phyloP scores from a whole-genome alignment of 2,888 invertebrate species.

The Orthosia incerta region DNA sequence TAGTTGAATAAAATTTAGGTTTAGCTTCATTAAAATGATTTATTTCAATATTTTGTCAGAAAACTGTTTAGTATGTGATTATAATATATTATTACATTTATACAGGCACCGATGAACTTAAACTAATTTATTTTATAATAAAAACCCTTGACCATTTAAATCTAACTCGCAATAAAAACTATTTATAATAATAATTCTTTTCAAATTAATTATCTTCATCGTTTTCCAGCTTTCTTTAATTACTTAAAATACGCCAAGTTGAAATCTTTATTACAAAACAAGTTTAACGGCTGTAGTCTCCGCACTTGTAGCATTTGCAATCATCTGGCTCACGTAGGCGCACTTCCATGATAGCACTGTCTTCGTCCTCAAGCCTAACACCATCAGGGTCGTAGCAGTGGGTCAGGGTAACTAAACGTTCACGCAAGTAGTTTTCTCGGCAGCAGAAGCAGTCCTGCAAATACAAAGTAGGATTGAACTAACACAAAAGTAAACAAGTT shows the following conservation, averaged over 20 bases:
- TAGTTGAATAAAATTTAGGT: conserved; percentile 16
- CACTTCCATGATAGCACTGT: conserved; percentile 94
- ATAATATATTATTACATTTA: conserved; percentile 28
- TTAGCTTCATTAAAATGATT: conserved; percentile 52
- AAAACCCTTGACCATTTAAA: conserved; percentile 63
- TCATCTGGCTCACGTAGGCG: conserved; percentile 96
- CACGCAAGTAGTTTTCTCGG: conserved; percentile 96
- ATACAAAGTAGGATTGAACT: neutral
- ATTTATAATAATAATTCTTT: neutral
- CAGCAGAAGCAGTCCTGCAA: conserved; percentile 97
- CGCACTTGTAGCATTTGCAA: conserved; percentile 97
- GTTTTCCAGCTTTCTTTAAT: neutral
- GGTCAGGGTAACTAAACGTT: conserved; percentile 94
- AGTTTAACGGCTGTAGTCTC: conserved; percentile 94
- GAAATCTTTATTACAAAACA: neutral
- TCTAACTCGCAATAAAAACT: neutral
- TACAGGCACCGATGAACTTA: conserved; percentile 50
- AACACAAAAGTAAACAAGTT: neutral
- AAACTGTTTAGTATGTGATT: conserved; percentile 13
- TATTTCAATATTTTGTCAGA: conserved; percentile 53
- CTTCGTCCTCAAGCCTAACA: conserved; percentile 93
- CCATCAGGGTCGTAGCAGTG: conserved; percentile 98
- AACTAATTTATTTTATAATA: conserved; percentile 1
- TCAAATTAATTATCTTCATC: neutral
- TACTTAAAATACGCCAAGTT: conserved; percentile 1